These are phyloP conservation scores for Hoplodrina ambigua DNA, from an alignment of 2,888 invertebrate genomes.

Conservation along the genomic window DNA sequence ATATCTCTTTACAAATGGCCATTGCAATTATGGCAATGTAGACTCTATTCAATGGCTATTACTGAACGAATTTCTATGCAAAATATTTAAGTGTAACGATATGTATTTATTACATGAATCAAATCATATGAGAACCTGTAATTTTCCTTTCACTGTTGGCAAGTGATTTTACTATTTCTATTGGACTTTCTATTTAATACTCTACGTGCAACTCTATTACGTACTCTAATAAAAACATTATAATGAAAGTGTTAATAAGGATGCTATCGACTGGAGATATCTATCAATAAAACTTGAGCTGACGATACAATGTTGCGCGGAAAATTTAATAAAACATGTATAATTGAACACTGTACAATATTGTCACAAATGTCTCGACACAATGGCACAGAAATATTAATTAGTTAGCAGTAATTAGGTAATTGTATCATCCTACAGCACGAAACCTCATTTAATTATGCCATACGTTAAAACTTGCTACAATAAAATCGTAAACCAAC, in stretches of 20 bases:
- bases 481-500: not conserved
- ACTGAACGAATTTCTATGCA: constrained; percentile 31
- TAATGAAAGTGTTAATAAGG: constrained; percentile 36
- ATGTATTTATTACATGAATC: constrained; percentile 71
- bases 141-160: constrained; percentile 85
- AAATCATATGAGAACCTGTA: constrained; percentile 76
- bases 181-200: constrained; percentile 86
- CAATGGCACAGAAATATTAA: constrained; percentile 8
- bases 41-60: constrained; percentile 32
- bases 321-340: not conserved
- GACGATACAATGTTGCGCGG: not conserved
- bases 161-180: constrained; percentile 82
- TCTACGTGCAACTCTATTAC: constrained; percentile 76
- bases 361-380: constrained; percentile 31
- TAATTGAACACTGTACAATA: not conserved
- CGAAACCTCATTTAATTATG: constrained; percentile 6
- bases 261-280: not conserved
- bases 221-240: constrained; percentile 69
- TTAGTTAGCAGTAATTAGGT: constrained; percentile 14
- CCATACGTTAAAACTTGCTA: not conserved
- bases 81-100: constrained; percentile 48
- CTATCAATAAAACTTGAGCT: not conserved
- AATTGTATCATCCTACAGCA: not conserved
- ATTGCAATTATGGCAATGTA: constrained; percentile 14
- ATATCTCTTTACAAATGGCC: constrained; percentile 18